A percentile compares a stretch with the other conserved stretches of the same genome.
These are phyloP conservation scores for Danio jaintianensis DNA, from an alignment of 2,797 vertebrate genomes.

Conservation along the genomic window DNA sequence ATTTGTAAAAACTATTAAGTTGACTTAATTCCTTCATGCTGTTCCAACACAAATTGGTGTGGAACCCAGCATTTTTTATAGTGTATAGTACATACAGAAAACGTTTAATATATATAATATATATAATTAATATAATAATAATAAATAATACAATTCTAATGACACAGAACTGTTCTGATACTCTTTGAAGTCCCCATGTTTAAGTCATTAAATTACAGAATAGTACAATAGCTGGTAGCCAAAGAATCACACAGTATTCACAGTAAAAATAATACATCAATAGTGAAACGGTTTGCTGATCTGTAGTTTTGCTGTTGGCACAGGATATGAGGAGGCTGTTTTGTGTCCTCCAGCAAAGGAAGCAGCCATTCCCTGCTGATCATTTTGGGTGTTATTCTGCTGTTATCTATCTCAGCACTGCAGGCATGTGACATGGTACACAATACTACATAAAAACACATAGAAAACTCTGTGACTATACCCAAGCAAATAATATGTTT, in stretches of 20 bases:
- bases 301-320: slow-evolving; percentile 1
- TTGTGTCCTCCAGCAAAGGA: slow-evolving; percentile 31
- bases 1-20: too few relatives aligned
- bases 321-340: slow-evolving; percentile 18
- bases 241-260: neutral
- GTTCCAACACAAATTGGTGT: too few relatives aligned
- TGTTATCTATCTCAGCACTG: slow-evolving; percentile 47
- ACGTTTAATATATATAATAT: too few relatives aligned
- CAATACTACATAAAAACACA: neutral
- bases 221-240: neutral
- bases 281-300: neutral
- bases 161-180: too few relatives aligned
- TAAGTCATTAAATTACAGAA: neutral
- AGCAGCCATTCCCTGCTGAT: slow-evolving; percentile 30
- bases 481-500: too few relatives aligned
- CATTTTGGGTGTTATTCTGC: slow-evolving; percentile 50
- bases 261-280: neutral
- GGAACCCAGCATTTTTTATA: too few relatives aligned
- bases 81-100: too few relatives aligned
- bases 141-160: too few relatives aligned
- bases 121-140: too few relatives aligned
- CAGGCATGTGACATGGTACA: slow-evolving; percentile 37
- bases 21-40: too few relatives aligned
- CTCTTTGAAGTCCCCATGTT: neutral
- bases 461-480: too few relatives aligned